phyloP scores from a whole-genome alignment of 37 sponge, comb jelly and placozoan species.

The Spongilla lacustris region DNA sequence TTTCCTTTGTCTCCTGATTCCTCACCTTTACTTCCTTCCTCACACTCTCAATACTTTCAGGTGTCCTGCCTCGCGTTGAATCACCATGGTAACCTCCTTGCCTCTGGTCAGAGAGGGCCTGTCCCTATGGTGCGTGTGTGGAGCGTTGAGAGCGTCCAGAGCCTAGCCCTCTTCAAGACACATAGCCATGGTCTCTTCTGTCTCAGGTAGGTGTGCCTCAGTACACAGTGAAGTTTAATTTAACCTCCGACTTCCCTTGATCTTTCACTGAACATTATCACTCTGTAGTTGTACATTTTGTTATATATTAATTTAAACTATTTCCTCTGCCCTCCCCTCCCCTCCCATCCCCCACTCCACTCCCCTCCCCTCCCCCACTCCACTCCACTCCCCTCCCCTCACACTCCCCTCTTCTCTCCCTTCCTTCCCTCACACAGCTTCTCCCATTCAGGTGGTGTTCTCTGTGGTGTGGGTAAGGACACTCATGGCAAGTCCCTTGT shows the following conservation, averaged over 20 bases:
- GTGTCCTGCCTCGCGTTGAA: constrained; percentile 68
- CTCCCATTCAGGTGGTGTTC: constrained; percentile 69
- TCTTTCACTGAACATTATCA: no score
- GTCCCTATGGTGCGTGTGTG: constrained; percentile 80
- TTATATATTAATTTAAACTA: no score
- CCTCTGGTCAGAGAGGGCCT: constrained; percentile 75
- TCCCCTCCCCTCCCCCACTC: not conserved
- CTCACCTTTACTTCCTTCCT: not conserved
- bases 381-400: not conserved
- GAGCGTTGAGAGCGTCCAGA: constrained; percentile 43
- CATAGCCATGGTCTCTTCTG: constrained; percentile 46
- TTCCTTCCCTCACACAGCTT: constrained; percentile 45
- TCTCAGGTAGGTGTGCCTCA: constrained; percentile 50
- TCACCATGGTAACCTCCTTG: constrained; percentile 50
- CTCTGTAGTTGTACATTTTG: not conserved
- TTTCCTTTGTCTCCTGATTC: not conserved
- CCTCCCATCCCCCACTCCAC: not conserved
- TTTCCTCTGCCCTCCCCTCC: not conserved
- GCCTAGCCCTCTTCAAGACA: constrained; percentile 81
- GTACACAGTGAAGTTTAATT: not conserved
- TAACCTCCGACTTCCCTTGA: no score
- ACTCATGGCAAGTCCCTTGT: constrained; percentile 61
- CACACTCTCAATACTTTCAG: constrained; percentile 8
- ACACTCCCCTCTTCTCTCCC: not conserved
- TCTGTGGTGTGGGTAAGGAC: constrained; percentile 81